Evolutionary conservation across 2,113 vertebrate species (phyloP).

Genomic region (Aegithalos caudatus): DNA sequence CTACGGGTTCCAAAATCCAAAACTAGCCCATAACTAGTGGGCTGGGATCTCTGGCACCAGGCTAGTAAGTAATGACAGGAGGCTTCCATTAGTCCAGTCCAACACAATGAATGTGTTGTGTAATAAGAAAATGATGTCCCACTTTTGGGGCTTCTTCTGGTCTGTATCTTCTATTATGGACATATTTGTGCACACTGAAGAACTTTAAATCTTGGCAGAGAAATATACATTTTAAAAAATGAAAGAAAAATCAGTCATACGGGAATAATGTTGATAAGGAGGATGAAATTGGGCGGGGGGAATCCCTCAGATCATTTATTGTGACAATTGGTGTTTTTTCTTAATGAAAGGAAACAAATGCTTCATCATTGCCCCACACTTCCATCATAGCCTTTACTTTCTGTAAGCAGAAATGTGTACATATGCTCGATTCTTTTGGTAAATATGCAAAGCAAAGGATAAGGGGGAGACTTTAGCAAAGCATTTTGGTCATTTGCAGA

Average conservation of each 20-base stretch:
- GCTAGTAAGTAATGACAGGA: background rate
- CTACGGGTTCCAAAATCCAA: background rate
- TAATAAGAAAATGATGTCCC: background rate
- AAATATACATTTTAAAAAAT: background rate
- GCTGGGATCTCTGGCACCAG: background rate
- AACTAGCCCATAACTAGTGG: background rate
- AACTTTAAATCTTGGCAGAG: background rate
- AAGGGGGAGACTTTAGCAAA: too few species aligned
- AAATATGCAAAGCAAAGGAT: too few species aligned
- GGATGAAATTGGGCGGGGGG: background rate
- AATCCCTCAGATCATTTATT: background rate
- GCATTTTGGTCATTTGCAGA: too few species aligned
- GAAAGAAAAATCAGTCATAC: background rate
- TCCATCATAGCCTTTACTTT: background rate
- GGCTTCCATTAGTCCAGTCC: background rate
- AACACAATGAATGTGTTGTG: background rate
- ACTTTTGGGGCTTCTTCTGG: background rate
- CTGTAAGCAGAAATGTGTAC: background rate
- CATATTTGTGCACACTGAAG: background rate
- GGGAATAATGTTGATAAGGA: background rate
- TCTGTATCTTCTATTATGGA: background rate
- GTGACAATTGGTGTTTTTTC: background rate
- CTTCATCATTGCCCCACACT: background rate
- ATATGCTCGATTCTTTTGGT: too few species aligned
- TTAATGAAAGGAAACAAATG: background rate